phyloP scores from a whole-genome alignment of 2,113 vertebrate genomes.

The Xerus inauris region DNA sequence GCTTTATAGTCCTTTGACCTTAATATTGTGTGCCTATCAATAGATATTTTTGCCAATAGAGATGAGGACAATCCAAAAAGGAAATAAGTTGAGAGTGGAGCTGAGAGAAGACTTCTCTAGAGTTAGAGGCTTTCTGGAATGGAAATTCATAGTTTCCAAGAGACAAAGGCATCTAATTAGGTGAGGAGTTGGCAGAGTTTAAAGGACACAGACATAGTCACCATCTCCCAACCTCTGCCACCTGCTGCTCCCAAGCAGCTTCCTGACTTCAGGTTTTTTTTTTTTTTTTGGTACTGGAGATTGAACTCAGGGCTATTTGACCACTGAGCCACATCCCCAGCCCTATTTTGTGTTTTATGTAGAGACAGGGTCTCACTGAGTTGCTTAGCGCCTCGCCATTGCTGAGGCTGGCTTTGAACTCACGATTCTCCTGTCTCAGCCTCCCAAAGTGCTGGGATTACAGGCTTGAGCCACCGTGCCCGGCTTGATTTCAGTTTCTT shows the following conservation, averaged over 20 bases:
- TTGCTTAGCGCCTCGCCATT: too few species aligned
- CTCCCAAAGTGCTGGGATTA: too few species aligned
- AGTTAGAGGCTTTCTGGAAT: background rate
- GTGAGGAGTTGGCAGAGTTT: background rate
- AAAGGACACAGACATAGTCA: background rate
- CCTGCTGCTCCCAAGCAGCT: background rate
- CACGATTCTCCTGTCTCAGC: too few species aligned
- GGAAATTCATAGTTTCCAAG: background rate
- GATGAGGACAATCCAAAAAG: background rate
- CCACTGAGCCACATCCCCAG: too few species aligned
- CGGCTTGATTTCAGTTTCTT: slow-evolving; percentile 13
- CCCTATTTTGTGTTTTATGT: too few species aligned
- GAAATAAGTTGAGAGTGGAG: slow-evolving; percentile 28
- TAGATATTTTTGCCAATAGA: slow-evolving; percentile 3
- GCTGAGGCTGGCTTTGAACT: too few species aligned
- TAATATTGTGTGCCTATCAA: background rate
- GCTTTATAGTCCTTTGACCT: slow-evolving; percentile 6
- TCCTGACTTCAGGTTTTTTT: slow-evolving; percentile 18
- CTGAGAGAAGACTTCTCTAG: background rate
- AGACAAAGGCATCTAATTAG: background rate
- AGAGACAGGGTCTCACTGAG: too few species aligned
- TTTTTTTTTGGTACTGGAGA: too few species aligned
- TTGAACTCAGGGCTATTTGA: too few species aligned
- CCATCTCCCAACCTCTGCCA: too few species aligned
- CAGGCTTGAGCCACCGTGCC: too few species aligned